A percentile compares a stretch with the other conserved stretches of the same genome.
phyloP scores from a whole-genome alignment of 2,797 vertebrate species.

The Channa striata region DNA sequence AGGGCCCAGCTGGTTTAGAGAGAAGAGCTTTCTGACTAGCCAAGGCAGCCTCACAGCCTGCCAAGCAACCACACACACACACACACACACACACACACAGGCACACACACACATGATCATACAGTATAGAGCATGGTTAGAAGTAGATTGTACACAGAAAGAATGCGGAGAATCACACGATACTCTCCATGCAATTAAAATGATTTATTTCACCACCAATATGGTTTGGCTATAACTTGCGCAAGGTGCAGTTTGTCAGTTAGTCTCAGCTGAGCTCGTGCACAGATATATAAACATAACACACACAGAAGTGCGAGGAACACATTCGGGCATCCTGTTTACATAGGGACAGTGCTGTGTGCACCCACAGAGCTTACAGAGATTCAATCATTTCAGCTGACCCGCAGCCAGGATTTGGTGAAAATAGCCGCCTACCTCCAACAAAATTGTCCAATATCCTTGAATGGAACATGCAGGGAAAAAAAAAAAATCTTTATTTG shows the following conservation, averaged over 20 bases:
- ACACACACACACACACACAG: constrained; percentile 29
- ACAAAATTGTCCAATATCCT: constrained; percentile 77
- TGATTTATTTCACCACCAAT: constrained; percentile 55
- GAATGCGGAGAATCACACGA: constrained; percentile 48
- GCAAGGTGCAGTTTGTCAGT: constrained; percentile 57
- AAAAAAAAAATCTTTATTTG: constrained; percentile 74
- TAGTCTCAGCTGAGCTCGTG: constrained; percentile 45
- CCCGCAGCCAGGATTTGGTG: constrained; percentile 73
- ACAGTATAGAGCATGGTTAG: constrained; percentile 43
- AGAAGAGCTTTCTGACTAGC: constrained; percentile 76
- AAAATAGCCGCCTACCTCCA: constrained; percentile 71
- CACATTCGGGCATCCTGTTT: constrained; percentile 73
- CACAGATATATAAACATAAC: constrained; percentile 46
- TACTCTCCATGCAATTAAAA: constrained; percentile 63
- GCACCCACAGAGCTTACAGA: constrained; percentile 70
- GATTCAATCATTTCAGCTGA: constrained; percentile 77
- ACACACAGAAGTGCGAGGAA: constrained; percentile 47
- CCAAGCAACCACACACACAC: constrained; percentile 75
- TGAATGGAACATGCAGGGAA: constrained; percentile 67
- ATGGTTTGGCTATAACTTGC: constrained; percentile 56
- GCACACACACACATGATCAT: constrained; percentile 60
- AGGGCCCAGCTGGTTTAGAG: constrained; percentile 83
- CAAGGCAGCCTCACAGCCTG: constrained; percentile 68
- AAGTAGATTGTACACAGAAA: constrained; percentile 26
- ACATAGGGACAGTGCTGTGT: constrained; percentile 68